Conservation (phyloP, 2,797 vertebrate species). For the Capromys pilorides region DNA sequence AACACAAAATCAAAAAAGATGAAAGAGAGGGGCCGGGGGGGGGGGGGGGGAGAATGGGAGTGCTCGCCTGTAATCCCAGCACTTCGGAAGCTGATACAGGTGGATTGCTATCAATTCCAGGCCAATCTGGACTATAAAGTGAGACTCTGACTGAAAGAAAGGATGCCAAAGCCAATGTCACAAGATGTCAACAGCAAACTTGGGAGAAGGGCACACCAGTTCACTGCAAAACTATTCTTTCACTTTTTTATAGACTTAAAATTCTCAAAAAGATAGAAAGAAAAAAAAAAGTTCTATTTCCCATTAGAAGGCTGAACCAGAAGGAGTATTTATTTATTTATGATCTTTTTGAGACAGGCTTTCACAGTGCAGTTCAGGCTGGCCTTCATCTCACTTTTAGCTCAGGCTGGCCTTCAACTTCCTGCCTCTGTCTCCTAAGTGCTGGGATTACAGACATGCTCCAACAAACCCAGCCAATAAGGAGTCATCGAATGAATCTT, state of each 20-base stretch:
- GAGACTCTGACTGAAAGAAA: no score
- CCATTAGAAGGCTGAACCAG: background rate
- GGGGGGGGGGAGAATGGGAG: no score
- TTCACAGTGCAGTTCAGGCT: background rate
- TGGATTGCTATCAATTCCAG: no score
- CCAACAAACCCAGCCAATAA: background rate
- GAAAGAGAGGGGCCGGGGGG: no score
- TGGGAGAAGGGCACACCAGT: background rate
- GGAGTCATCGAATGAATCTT: background rate
- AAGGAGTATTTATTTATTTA: background rate
- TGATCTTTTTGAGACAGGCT: background rate
- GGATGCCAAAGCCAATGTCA: background rate
- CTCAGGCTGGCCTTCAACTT: background rate
- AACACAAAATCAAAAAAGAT: no score
- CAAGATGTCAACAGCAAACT: background rate
- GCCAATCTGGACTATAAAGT: no score
- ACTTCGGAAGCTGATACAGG: no score
- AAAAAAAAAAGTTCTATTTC: background rate
- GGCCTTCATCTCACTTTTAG: background rate
- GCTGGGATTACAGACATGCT: background rate
- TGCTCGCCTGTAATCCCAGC: no score
- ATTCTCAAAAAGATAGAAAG: slow-evolving; percentile 49
- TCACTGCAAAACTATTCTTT: background rate
- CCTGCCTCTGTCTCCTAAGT: background rate
- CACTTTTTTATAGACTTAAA: background rate